Conservation (phyloP, 2,888 invertebrate genomes). For the Drosophila pegasa region DNA sequence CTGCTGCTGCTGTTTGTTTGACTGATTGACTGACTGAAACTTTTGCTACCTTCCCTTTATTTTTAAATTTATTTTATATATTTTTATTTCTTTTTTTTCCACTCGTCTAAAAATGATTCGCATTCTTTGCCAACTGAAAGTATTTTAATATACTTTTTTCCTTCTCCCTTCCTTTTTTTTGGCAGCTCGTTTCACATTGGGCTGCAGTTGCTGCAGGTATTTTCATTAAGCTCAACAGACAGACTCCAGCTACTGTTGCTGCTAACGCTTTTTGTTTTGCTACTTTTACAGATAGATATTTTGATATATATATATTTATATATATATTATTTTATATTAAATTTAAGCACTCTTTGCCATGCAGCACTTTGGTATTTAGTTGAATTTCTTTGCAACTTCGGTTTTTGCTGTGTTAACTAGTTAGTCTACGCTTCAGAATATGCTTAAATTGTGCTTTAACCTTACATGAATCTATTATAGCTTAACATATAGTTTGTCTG, state of each 20-base stretch:
- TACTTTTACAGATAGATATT: too few species aligned
- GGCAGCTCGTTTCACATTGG: conserved; percentile 25
- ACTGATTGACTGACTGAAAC: conserved; percentile 46
- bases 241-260: not conserved
- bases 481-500: too few species aligned
- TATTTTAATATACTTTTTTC: conserved; percentile 63
- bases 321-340: not conserved
- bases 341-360: too few species aligned
- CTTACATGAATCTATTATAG: too few species aligned
- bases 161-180: not conserved
- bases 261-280: not conserved
- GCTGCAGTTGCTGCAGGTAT: conserved; percentile 11
- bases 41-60: not conserved
- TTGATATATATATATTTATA: not conserved
- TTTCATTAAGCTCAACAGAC: conserved; percentile 12
- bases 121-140: conserved; percentile 53
- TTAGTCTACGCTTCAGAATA: too few species aligned
- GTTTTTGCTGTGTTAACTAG: too few species aligned
- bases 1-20: conserved; percentile 35
- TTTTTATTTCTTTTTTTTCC: conserved; percentile 16
- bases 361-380: too few species aligned
- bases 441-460: too few species aligned
- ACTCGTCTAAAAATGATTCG: conserved; percentile 44
- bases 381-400: too few species aligned
- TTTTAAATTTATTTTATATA: not conserved